A percentile compares a stretch with the other conserved stretches of the same genome.
These are phyloP conservation scores for Aphidoletes aphidimyza DNA, from an alignment of 2,888 invertebrate genomes.

Conservation along the genomic window DNA sequence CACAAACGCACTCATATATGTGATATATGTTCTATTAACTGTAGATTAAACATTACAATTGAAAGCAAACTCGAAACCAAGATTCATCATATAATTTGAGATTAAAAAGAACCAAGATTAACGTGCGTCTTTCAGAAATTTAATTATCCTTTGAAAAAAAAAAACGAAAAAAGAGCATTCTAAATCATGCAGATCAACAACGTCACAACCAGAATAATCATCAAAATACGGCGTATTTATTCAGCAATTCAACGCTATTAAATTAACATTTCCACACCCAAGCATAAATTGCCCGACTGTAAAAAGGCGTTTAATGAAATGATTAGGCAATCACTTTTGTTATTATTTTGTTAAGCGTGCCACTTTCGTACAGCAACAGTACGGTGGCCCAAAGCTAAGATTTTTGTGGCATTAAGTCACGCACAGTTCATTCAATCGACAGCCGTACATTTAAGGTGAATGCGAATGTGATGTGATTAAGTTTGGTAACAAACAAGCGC, in stretches of 20 bases:
- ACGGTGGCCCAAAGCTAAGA: too few relatives aligned
- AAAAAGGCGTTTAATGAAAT: not conserved
- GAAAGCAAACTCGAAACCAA: too few relatives aligned
- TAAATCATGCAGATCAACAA: too few relatives aligned
- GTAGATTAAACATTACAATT: too few relatives aligned
- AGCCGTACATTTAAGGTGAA: not conserved
- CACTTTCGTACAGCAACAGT: not conserved
- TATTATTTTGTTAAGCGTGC: conserved; percentile 15
- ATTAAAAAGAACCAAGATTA: too few relatives aligned
- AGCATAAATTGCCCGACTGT: conserved; percentile 3
- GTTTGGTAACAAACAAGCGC: not conserved
- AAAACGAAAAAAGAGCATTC: too few relatives aligned
- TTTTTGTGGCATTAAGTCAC: too few relatives aligned
- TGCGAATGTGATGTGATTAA: not conserved
- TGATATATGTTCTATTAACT: too few relatives aligned
- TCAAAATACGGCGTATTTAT: not conserved
- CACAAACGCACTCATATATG: too few relatives aligned
- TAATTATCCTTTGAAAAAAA: not conserved
- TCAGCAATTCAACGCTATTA: not conserved
- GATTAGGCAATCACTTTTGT: conserved; percentile 23
- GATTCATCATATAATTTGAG: too few relatives aligned
- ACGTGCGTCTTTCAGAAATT: too few relatives aligned
- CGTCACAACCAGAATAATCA: not conserved
- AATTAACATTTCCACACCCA: not conserved
- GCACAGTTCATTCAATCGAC: too few relatives aligned